Evolutionary conservation across 2,113 vertebrate genomes (phyloP), one percentile per base, ranked within the genome.

Genomic region (Morone chrysops): DNA sequence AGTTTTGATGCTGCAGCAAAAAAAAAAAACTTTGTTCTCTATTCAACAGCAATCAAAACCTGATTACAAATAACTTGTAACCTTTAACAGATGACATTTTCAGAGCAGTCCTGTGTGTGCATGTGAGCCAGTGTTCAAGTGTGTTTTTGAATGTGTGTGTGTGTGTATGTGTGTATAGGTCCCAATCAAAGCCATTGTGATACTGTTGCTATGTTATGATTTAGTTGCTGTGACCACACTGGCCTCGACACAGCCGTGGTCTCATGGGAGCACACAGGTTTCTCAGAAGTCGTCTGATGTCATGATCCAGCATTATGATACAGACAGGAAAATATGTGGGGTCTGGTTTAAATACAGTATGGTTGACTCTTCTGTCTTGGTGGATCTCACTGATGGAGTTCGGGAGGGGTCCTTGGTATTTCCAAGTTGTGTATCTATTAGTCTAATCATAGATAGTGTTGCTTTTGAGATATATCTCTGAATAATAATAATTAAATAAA

Each of bases 201-300:
- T 66, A 31, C 67, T 68, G 82, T 87, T 86, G 82, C 88, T 70
- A 66, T 85, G 83, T 75, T 87, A 63, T 85, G 88, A 82, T 85
- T 80, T 54, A 31, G 75, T 76, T 88, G 71, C 77, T 25, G 63
- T 63, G 78, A 67, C 78, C 60, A 70, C 38, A 53, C 54, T 57
- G 81, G 63, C 77, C 75, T 59, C 6, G 1, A 74, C 61, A 17
- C 72, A 82, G 85, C 36, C 51, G 2, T n/a, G 67, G 77, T 57
- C 88, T 69, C 48, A 17, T 41, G 79, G 69, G 78, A 82, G 62
- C n/a, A 7, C 8, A 11, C 41, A 40, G 12, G 73, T 85, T 87
- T 79, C 86, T 82, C 61, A 54, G 83, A 87, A 77, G 40, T 3
- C 31, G 67, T 75, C 59, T 82, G 73, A 89, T 80, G 83, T 87